phyloP scores from a whole-genome alignment of 2,888 invertebrate species.

The Cephus sareptanus region DNA sequence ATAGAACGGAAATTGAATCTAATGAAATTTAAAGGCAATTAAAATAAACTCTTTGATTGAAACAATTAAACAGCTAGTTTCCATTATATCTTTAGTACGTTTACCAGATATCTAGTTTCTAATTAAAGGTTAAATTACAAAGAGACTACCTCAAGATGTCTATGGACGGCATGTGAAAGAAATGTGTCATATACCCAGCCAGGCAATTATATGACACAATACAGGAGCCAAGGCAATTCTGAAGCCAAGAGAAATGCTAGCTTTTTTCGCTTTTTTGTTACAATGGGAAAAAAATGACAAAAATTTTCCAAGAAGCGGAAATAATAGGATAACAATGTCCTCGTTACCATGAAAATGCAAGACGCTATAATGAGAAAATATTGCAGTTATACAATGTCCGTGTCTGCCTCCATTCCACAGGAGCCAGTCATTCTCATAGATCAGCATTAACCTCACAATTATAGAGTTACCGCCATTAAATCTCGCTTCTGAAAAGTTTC shows the following conservation, averaged over 20 bases:
- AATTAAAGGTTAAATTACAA: background rate
- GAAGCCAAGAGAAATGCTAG: background rate
- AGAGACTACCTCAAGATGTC: background rate
- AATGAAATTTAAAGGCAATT: background rate
- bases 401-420: background rate
- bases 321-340: background rate
- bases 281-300: background rate
- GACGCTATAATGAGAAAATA: background rate
- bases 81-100: too few species aligned
- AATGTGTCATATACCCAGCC: background rate
- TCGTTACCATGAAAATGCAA: background rate
- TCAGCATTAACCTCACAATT: background rate
- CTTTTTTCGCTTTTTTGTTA: background rate
- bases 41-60: too few species aligned
- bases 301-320: background rate
- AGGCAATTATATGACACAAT: background rate
- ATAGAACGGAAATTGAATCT: background rate
- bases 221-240: background rate
- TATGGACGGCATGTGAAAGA: background rate
- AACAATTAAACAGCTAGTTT: too few species aligned
- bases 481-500: background rate
- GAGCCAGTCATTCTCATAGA: background rate
- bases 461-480: background rate
- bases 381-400: background rate
- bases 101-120: background rate